phyloP scores from a whole-genome alignment of 1,140 invertebrate genomes.

The Caenorhabditis brenneri region DNA sequence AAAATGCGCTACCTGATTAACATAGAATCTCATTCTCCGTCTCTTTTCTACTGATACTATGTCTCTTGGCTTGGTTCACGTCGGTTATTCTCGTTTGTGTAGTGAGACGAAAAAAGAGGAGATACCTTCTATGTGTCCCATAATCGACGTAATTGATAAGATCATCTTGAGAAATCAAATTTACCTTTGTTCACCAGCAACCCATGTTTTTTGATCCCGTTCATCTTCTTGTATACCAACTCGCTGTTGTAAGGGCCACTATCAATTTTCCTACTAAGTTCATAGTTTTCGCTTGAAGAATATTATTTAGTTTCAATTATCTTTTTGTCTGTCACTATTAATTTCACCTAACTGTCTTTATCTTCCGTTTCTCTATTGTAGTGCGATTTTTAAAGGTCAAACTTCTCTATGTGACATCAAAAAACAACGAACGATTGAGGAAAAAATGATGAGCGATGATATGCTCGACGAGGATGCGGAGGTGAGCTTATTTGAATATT shows the following conservation, averaged over 20 bases:
- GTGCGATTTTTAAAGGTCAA: neutral
- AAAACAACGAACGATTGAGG: neutral
- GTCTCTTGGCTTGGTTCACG: neutral
- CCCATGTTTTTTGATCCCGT: no score
- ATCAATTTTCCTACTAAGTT: no score
- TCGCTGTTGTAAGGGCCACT: neutral
- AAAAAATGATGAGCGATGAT: slow-evolving; percentile 3
- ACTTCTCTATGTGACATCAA: neutral
- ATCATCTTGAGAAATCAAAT: slow-evolving; percentile 3
- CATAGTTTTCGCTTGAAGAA: no score
- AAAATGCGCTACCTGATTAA: slow-evolving; percentile 11
- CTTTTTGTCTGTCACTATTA: neutral
- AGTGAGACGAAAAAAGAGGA: neutral
- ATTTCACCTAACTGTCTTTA: neutral
- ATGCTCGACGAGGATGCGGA: slow-evolving; percentile 13
- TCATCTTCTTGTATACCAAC: no score
- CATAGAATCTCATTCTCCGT: neutral
- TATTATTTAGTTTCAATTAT: no score
- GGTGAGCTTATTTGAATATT: no score
- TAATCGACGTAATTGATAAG: slow-evolving; percentile 2
- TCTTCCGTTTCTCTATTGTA: neutral
- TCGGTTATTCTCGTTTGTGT: neutral
- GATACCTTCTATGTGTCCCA: no score
- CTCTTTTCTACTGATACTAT: neutral
- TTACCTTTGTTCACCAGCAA: no score